A percentile compares a stretch with the other conserved stretches of the same genome.
Evolutionary conservation across 2,797 vertebrate genomes (phyloP).

Genomic region (Rhyacichthys aspro): DNA sequence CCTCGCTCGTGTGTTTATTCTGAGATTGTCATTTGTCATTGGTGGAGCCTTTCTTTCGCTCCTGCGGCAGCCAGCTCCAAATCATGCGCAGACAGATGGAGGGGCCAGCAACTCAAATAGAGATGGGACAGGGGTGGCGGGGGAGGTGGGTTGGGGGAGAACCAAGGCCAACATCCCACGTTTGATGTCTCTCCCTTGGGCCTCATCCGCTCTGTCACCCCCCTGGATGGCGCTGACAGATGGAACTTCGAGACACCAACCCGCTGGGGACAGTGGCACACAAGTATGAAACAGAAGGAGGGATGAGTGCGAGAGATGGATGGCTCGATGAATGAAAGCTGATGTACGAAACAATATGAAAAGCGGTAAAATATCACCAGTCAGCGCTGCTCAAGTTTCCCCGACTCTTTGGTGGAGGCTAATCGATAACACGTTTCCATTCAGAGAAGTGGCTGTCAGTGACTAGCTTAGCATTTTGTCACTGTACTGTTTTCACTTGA

Average conservation of each 20-base stretch:
- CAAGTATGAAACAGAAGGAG: slow-evolving; percentile 72
- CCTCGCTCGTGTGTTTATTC: slow-evolving; percentile 69
- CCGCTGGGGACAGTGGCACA: slow-evolving; percentile 66
- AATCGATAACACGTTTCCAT: slow-evolving; percentile 46
- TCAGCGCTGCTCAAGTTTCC: slow-evolving; percentile 33
- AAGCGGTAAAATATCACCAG: slow-evolving; percentile 42
- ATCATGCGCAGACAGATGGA: slow-evolving; percentile 74
- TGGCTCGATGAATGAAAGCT: slow-evolving; percentile 58
- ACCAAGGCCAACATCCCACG: slow-evolving; percentile 71
- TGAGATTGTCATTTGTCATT: slow-evolving; percentile 75
- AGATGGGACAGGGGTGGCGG: slow-evolving; percentile 48
- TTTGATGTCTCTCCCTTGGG: slow-evolving; percentile 78
- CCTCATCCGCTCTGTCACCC: slow-evolving; percentile 71
- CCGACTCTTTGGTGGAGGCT: slow-evolving; percentile 12
- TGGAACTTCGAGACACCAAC: slow-evolving; percentile 69
- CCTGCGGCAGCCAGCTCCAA: slow-evolving; percentile 62
- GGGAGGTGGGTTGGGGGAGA: slow-evolving; percentile 6
- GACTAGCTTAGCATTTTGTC: slow-evolving; percentile 16
- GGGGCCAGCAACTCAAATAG: slow-evolving; percentile 71
- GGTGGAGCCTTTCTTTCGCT: slow-evolving; percentile 64
- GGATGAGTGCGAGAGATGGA: slow-evolving; percentile 68
- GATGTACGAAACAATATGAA: slow-evolving; percentile 50
- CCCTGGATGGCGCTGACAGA: slow-evolving; percentile 70
- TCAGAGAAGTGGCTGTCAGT: not conserved
- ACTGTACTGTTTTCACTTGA: not conserved